Evolutionary conservation across 2,888 invertebrate genomes (phyloP), one percentile per base, ranked within the genome.

Genomic region (Gasteruption jaculator): DNA sequence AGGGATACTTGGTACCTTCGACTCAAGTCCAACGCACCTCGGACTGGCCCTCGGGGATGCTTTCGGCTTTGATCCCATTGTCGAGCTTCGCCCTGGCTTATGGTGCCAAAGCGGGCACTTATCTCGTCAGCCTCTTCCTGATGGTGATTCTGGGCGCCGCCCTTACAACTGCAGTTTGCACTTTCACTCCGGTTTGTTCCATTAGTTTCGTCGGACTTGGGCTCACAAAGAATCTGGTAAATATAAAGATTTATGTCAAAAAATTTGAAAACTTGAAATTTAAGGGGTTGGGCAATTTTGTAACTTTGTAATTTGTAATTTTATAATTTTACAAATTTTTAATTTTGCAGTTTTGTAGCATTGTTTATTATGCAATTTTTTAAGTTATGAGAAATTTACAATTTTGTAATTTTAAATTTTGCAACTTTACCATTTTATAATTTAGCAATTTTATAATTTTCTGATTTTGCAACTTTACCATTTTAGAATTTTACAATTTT

Each of bases 171-270:
- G 75, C 78, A 1, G 65, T 82, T 1, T 84, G 83, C 58, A 74
- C 77, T 1, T 75, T 81, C 47, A 82, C 83, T 1, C 76, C 81
- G 6, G 56, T 83, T 11, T 84, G 83, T 58, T 73, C 73, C 3
- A 77, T 82, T 39, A 72, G 72, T 1, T 79, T 81, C 60, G 65
- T 71, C 16, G 74, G 73, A 34, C 53, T 71, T 43, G 51, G 49
- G 14, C 16, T 56, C n/a, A 46, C 24, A 16, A 55, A 52, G 7
- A 38, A 43, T 34, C 48, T 54, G 50, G 58, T 56, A 49, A 43
- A 16, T 14, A 7, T 19, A 22, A 25, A 21, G 3, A 27, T 10
- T 26, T 3, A 27, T n/a, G n/a, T n/a, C n/a, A n/a, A n/a, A n/a
- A n/a, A n/a, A n/a, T n/a, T n/a, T n/a, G n/a, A n/a, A n/a, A n/a